Base-by-base conservation (phyloP, 2,888 invertebrate genomes). In the Lasius platythorax region DNA sequence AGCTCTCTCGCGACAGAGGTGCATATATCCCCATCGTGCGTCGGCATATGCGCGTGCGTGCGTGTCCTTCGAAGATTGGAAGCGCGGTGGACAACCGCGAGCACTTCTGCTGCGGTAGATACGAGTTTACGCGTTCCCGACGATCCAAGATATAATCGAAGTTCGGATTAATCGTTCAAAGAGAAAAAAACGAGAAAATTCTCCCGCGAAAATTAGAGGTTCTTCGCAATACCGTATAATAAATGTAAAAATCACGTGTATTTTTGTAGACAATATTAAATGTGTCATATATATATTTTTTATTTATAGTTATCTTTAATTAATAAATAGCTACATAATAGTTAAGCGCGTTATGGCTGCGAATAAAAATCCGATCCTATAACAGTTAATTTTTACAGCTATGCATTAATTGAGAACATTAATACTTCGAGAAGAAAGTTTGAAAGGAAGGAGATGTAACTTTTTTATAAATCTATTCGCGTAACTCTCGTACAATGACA, bases 21-120 rank as follows among this genome's bases (percentile, higher is more conserved):
- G 85, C 82, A 79, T 46, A 79, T 46, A 63, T 70, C 53, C 75
- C 61, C 61, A 43, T 66, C 40, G 61, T 70, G 88, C 53, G 56
- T 40, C 74, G 63, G n/a, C 46, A 50, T 79, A 50, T 79, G 83
- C 88, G 85, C 83, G 46, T 87, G 89, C 87, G 87, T 75, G 75
- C 40, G 61, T 89, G 87, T 88, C 83, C 89, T 89, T 89, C 89
- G 83, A 85, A 89, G 87, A 85, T 78, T 88, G 82, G 70, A 50
- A 66, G 64, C 83, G 53, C 70, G 76, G 28, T 33, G 76, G 28
- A 43, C 64, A 72, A 78, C 58, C 78, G 53, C 53, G 50, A 50
- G 74, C 40, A 70, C 79, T 84, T 82, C 82, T 84, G 58, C 67
- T 86, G 88, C 85, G 86, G 85, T 88, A 81, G 58, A 87, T 83